These are phyloP conservation scores for Siniperca scherzeri DNA, from an alignment of 2,797 vertebrate species.

Conservation along the genomic window DNA sequence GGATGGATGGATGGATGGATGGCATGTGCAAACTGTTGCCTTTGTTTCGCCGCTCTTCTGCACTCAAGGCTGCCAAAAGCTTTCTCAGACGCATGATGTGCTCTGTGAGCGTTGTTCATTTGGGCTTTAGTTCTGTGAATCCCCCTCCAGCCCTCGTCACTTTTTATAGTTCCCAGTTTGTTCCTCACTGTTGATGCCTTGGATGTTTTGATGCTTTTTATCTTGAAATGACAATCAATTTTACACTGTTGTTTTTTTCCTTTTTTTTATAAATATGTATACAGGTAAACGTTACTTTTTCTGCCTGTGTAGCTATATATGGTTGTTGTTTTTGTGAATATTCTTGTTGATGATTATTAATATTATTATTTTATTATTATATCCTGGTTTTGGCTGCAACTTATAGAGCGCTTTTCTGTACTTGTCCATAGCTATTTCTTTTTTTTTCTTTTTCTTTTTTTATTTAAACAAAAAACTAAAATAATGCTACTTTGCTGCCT, in stretches of 20 bases:
- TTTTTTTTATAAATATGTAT: slow-evolving; percentile 42
- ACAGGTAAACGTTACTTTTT: slow-evolving; percentile 74
- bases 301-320: slow-evolving; percentile 71
- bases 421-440: slow-evolving; percentile 40
- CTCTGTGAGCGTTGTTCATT: slow-evolving; percentile 61
- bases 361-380: slow-evolving; percentile 68
- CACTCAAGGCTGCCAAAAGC: slow-evolving; percentile 76
- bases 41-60: slow-evolving; percentile 32
- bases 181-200: slow-evolving; percentile 83
- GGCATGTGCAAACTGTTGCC: slow-evolving; percentile 47
- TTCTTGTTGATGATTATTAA: slow-evolving; percentile 70
- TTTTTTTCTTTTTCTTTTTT: slow-evolving; percentile 15
- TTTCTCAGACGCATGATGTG: slow-evolving; percentile 75
- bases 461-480: slow-evolving; percentile 71
- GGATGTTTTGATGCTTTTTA: slow-evolving; percentile 85
- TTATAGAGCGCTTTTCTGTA: slow-evolving; percentile 68
- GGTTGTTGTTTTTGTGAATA: slow-evolving; percentile 75
- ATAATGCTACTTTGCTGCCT: slow-evolving; percentile 76
- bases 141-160: slow-evolving; percentile 35
- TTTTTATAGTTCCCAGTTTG: slow-evolving; percentile 58
- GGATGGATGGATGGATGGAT: slow-evolving; percentile 15
- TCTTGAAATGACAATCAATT: slow-evolving; percentile 88
- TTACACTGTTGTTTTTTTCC: slow-evolving; percentile 82
- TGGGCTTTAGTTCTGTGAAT: slow-evolving; percentile 72
- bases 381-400: slow-evolving; percentile 75